Evolutionary conservation across 2,797 vertebrate species (phyloP).

Genomic region (Carduelis carduelis): DNA sequence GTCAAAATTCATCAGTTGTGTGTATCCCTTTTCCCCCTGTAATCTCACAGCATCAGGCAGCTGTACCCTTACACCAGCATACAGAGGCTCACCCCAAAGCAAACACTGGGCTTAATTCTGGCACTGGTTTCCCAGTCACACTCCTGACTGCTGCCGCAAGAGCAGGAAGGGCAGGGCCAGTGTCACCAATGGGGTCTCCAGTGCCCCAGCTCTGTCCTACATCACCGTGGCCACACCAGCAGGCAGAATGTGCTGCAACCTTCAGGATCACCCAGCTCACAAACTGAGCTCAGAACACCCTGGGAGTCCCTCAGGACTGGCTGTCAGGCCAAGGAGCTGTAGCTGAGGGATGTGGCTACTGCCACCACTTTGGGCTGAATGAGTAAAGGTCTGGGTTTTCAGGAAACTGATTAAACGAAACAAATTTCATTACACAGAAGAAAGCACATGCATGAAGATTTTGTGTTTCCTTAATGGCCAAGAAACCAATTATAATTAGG

Average conservation of each 20-base stretch:
- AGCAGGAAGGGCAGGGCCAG: neutral
- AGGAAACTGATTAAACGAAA: neutral
- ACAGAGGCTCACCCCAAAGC: neutral
- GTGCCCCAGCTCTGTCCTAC: neutral
- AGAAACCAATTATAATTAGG: neutral
- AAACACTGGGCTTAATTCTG: neutral
- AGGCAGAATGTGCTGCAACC: neutral
- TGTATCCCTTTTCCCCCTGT: neutral
- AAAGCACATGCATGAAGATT: neutral
- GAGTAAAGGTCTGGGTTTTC: neutral
- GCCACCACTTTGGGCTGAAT: neutral
- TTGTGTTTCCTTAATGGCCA: neutral
- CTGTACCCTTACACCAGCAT: neutral
- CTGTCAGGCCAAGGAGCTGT: neutral
- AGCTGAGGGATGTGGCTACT: neutral
- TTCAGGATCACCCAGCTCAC: neutral
- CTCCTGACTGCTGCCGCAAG: neutral
- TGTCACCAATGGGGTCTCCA: accelerated
- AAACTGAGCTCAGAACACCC: neutral
- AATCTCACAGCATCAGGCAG: neutral
- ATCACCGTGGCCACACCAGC: neutral
- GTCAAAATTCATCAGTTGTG: neutral
- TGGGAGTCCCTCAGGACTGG: neutral
- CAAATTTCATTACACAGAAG: neutral
- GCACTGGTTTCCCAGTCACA: neutral